These are phyloP conservation scores for Pachycephala philippinensis DNA, from an alignment of 2,113 vertebrate genomes.

Conservation along the genomic window DNA sequence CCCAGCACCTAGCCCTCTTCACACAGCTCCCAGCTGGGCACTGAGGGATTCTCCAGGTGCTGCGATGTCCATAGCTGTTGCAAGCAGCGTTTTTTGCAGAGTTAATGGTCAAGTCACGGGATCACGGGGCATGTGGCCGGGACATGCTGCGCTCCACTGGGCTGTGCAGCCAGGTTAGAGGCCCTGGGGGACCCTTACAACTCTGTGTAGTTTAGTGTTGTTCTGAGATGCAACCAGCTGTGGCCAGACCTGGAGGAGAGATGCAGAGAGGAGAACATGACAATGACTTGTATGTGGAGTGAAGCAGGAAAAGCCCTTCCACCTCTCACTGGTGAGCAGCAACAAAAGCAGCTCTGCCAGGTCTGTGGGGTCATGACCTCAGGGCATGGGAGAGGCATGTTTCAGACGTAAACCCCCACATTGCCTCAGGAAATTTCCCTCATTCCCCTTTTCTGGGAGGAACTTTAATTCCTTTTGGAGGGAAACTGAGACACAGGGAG, in stretches of 20 bases:
- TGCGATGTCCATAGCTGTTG: fast-evolving
- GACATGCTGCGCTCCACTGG: background rate
- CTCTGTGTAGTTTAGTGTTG: background rate
- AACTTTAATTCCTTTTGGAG: background rate
- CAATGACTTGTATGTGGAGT: background rate
- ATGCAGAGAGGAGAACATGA: background rate
- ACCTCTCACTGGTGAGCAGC: background rate
- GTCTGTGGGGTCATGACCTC: background rate
- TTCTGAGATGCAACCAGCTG: conserved; percentile 6
- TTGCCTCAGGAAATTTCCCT: background rate
- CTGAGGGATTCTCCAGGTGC: background rate
- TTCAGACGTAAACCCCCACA: background rate
- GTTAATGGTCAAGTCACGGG: background rate
- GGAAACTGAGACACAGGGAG: background rate
- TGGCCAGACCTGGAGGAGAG: background rate
- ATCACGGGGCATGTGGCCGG: background rate
- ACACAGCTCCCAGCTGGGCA: background rate
- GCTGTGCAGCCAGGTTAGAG: background rate
- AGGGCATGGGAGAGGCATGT: background rate
- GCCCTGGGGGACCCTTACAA: background rate
- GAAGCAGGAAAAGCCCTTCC: background rate
- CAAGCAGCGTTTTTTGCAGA: background rate
- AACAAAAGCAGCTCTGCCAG: background rate
- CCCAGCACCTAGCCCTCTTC: background rate
- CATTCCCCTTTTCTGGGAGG: background rate